A percentile compares a stretch with the other conserved stretches of the same genome.
phyloP scores from a whole-genome alignment of 2,797 vertebrate genomes.

The Ataeniobius toweri region DNA sequence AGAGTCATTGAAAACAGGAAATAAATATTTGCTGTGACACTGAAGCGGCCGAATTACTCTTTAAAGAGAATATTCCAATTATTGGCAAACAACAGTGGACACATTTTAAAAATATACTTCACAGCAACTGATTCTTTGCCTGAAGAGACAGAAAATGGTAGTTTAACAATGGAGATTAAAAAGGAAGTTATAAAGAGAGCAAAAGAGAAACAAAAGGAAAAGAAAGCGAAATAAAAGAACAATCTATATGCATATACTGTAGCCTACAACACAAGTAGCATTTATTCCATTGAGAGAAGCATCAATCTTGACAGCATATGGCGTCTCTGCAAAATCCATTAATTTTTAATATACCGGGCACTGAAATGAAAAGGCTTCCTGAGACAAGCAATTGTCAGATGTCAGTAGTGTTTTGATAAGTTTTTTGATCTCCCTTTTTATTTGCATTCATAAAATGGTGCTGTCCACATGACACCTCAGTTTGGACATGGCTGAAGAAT shows the following conservation, averaged over 20 bases:
- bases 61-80: conserved; percentile 66
- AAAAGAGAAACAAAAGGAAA: conserved; percentile 54
- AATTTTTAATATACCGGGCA: conserved; percentile 82
- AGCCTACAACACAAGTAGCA: conserved; percentile 72
- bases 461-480: conserved; percentile 71
- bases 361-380: conserved; percentile 82
- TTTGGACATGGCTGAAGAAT: conserved; percentile 72
- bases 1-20: conserved; percentile 47
- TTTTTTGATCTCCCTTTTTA: conserved; percentile 80
- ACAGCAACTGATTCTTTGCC: conserved; percentile 49
- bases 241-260: conserved; percentile 70
- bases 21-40: conserved; percentile 66
- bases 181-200: conserved; percentile 31
- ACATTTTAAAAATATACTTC: conserved; percentile 63
- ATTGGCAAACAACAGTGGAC: conserved; percentile 66
- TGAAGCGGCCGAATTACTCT: conserved; percentile 55
- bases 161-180: conserved; percentile 55
- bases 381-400: conserved; percentile 84
- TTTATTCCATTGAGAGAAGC: conserved; percentile 78
- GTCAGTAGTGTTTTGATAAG: conserved; percentile 84
- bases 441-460: conserved; percentile 77
- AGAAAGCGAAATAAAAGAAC: conserved; percentile 42
- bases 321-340: conserved; percentile 82
- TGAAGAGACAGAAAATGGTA: conserved; percentile 39
- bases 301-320: conserved; percentile 83